Base-by-base conservation (phyloP, 2,888 invertebrate species). In the Bhutanitis thaidina region DNA sequence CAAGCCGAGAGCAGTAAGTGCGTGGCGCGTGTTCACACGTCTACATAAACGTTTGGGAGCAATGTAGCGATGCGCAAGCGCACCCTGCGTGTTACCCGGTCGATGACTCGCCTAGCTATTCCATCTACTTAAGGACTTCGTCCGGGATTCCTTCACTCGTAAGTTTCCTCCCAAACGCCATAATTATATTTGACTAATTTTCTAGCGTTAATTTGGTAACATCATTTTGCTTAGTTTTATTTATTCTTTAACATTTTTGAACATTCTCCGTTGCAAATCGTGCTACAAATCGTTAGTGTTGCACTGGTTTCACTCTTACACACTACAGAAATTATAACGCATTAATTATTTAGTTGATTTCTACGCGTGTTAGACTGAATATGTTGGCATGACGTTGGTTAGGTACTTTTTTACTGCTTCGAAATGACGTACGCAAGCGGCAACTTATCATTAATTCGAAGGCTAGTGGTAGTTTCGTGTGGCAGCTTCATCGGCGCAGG, bases 281-380 rank as follows among this genome's bases (percentile, higher is more conserved):
- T 34, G 34, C 34, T 0, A 12, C n/a, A 12, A 34, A 34, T 12
- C 36, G 48, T 34, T 12, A 29, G 16, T n/a, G n/a, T 27, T 30
- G 36, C 41, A 43, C 15, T 25, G 48, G 36, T 49, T 49, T 49
- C 48, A 49, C 48, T 49, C 41, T 43, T 49, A 49, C 40, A 49
- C 40, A 41, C 36, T 36, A 36, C 29, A 36, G 15, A 41, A 40
- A 36, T 41, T 29, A 35, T 40, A 41, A 37, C 16, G 41, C 27
- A 40, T 48, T 35, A 13, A 49, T 43, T 25, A 41, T 36, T 49
- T 35, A 36, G 30, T 14, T 34, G 34, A 32, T 43, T 34, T 43
- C 43, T 41, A 30, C 20, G 12, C n/a, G 32, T 32, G 43, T 20
- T 12, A 13, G n/a, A 9, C 12, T 32, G 32, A 41, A 41, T 41